Conservation (phyloP, 2,797 vertebrate species). For the Morelia viridis region DNA sequence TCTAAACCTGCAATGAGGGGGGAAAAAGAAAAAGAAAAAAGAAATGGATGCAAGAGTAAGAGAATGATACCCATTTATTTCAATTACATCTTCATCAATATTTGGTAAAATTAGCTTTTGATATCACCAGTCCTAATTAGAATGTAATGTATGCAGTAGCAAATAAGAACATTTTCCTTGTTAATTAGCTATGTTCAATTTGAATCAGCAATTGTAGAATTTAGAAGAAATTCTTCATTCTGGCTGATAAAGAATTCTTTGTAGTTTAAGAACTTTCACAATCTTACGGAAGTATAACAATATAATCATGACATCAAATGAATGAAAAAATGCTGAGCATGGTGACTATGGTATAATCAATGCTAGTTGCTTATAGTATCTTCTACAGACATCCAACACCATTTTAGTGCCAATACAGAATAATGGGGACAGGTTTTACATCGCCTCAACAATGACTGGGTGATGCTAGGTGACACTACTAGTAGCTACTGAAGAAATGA, state of each 20-base stretch:
- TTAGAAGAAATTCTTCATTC: not conserved
- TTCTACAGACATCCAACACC: not conserved
- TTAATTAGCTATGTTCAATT: conserved; percentile 12
- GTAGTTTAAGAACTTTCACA: not conserved
- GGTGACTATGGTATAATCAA: not conserved
- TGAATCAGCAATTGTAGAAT: not conserved
- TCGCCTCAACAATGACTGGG: not conserved
- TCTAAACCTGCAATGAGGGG: not conserved
- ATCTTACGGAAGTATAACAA: not conserved
- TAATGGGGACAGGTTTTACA: not conserved
- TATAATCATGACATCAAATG: not conserved
- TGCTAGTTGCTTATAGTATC: not conserved
- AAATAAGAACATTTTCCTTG: not conserved
- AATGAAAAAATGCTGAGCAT: not conserved
- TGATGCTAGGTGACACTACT: not conserved
- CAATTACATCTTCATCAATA: not conserved
- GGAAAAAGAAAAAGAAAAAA: not conserved
- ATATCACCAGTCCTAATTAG: not conserved
- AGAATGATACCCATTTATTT: not conserved
- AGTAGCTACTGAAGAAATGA: not conserved
- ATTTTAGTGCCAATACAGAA: not conserved
- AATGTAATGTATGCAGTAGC: not conserved
- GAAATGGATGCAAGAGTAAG: not conserved
- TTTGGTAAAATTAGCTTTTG: not conserved
- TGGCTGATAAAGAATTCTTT: not conserved